Evolutionary conservation across 2,113 vertebrate species (phyloP).

Genomic region (Caloenas nicobarica): DNA sequence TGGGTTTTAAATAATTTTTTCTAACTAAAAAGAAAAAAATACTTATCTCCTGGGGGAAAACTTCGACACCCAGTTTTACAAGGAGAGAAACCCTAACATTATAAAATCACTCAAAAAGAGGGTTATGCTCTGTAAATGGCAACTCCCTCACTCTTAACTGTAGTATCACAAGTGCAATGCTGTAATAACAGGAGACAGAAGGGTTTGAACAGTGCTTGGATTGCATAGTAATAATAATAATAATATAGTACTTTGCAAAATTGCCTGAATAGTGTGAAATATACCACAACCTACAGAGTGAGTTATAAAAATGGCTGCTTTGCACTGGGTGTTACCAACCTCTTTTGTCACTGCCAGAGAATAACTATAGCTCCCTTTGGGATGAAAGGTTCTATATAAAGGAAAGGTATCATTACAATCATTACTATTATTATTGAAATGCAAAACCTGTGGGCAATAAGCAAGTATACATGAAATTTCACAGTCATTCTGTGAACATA

Average conservation of each 20-base stretch:
- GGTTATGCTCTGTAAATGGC: slow-evolving; percentile 62
- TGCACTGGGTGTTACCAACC: slow-evolving; percentile 60
- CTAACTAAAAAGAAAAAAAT: slow-evolving; percentile 33
- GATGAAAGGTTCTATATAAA: slow-evolving; percentile 66
- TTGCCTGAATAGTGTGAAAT: slow-evolving; percentile 71
- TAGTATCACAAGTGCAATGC: slow-evolving; percentile 71
- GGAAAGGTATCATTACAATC: slow-evolving; percentile 71
- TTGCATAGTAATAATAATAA: slow-evolving; percentile 65
- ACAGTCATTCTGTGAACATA: slow-evolving; percentile 20
- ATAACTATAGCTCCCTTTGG: slow-evolving; percentile 63
- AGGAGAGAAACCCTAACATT: slow-evolving; percentile 59
- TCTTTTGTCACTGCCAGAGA: slow-evolving; percentile 65
- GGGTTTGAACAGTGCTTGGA: slow-evolving; percentile 65
- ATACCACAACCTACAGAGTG: slow-evolving; percentile 61
- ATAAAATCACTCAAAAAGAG: slow-evolving; percentile 73
- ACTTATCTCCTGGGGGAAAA: slow-evolving; percentile 27
- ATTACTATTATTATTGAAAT: slow-evolving; percentile 76
- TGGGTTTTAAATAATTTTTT: slow-evolving; percentile 43
- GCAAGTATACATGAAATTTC: slow-evolving; percentile 65
- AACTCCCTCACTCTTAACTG: slow-evolving; percentile 68
- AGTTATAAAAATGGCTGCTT: slow-evolving; percentile 71
- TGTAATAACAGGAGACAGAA: slow-evolving; percentile 68
- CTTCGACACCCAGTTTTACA: slow-evolving; percentile 40
- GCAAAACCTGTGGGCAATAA: slow-evolving; percentile 69
- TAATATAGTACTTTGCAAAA: slow-evolving; percentile 70